Evolutionary conservation across 2,113 vertebrate species (phyloP).

Genomic region (Nyctereutes procyonoides): DNA sequence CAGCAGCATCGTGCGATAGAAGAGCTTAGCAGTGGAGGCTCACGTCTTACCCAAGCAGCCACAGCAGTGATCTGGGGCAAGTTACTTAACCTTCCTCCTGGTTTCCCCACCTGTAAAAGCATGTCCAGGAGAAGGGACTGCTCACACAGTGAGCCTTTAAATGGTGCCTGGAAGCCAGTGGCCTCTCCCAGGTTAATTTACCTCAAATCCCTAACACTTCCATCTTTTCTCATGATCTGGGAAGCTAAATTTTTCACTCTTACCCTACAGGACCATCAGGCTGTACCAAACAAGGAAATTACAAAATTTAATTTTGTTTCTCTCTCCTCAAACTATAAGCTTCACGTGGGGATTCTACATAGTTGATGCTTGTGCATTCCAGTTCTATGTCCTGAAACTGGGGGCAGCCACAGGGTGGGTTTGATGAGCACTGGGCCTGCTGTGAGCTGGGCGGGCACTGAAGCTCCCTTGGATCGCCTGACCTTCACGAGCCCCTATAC

Average conservation of each 20-base stretch:
- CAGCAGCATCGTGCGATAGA: background rate
- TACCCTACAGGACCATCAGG: background rate
- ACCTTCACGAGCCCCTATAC: background rate
- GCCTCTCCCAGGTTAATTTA: background rate
- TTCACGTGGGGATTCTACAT: background rate
- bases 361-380: background rate
- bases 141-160: background rate
- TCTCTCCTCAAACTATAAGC: background rate
- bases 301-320: background rate
- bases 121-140: background rate
- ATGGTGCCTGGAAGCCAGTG: background rate
- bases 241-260: background rate
- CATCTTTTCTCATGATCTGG: background rate
- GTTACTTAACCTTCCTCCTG: background rate
- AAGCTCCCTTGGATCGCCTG: background rate
- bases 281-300: background rate
- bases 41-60: background rate
- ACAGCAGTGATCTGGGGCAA: background rate
- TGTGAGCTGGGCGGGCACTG: background rate
- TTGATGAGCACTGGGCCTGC: rapidly evolving
- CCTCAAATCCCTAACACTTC: background rate
- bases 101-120: background rate
- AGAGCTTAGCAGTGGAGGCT: background rate
- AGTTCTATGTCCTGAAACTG: background rate
- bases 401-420: background rate